phyloP scores from a whole-genome alignment of 2,888 invertebrate species.

The Sceliomorpha sp. region DNA sequence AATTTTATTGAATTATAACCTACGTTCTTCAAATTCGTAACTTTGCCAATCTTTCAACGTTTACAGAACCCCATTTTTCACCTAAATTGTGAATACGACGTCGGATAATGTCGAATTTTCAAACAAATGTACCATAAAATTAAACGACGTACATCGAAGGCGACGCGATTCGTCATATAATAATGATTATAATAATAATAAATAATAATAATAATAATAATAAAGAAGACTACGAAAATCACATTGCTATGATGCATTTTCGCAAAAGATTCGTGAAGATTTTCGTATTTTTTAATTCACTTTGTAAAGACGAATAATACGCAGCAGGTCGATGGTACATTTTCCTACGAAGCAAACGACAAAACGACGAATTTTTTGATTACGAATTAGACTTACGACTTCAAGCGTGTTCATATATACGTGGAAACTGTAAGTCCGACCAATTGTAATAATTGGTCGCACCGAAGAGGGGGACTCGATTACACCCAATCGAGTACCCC shows the following conservation, averaged over 20 bases:
- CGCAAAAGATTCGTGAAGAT: too few species aligned
- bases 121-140: not conserved
- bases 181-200: too few species aligned
- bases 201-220: too few species aligned
- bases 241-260: too few species aligned
- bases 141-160: slow-evolving; percentile 1
- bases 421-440: slow-evolving; percentile 16
- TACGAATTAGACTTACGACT: not conserved
- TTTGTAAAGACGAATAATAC: too few species aligned
- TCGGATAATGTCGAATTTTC: not conserved
- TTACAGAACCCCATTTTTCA: not conserved
- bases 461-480: slow-evolving; percentile 50
- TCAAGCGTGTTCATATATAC: slow-evolving; percentile 6
- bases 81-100: not conserved
- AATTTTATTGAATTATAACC: too few species aligned
- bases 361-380: not conserved
- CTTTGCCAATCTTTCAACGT: too few species aligned
- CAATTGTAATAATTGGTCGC: slow-evolving; percentile 31
- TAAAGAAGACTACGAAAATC: too few species aligned
- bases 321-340: too few species aligned
- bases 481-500: slow-evolving; percentile 27
- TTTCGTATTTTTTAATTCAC: not conserved
- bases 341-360: not conserved
- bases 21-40: too few species aligned
- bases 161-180: too few species aligned